Evolutionary conservation across 2,797 vertebrate genomes (phyloP).

Genomic region (Phoxinus dragarum): DNA sequence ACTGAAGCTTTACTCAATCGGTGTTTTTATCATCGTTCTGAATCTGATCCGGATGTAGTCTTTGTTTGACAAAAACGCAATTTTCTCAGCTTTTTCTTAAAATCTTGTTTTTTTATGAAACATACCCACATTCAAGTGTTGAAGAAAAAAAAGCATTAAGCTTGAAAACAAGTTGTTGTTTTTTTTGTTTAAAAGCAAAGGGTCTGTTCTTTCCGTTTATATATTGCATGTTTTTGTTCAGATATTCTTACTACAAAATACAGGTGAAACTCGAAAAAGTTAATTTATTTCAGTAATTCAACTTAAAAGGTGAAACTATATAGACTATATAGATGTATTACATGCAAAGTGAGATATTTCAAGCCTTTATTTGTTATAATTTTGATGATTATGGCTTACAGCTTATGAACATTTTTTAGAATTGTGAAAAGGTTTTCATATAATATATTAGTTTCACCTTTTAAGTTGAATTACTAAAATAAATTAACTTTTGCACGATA

Average conservation of each 20-base stretch:
- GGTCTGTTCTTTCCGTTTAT: background rate
- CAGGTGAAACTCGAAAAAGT: too few relatives aligned
- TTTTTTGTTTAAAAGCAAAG: background rate
- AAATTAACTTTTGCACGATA: too few relatives aligned
- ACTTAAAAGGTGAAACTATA: too few relatives aligned
- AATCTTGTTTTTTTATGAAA: background rate
- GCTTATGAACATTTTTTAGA: too few relatives aligned
- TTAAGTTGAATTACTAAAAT: too few relatives aligned
- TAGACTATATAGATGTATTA: too few relatives aligned
- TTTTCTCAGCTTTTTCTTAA: background rate
- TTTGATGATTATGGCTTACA: too few relatives aligned
- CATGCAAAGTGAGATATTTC: too few relatives aligned
- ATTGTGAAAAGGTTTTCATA: too few relatives aligned
- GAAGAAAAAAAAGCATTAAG: background rate
- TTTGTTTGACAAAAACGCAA: background rate
- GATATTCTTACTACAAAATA: background rate
- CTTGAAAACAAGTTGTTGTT: background rate
- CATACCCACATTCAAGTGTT: background rate
- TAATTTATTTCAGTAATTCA: too few relatives aligned
- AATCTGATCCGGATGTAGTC: background rate
- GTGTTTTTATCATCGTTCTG: background rate
- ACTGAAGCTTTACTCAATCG: background rate
- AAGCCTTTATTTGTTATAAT: too few relatives aligned
- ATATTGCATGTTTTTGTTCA: background rate
- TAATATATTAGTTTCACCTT: too few relatives aligned